Evolutionary conservation across 1,140 invertebrate species (phyloP), one percentile per base, ranked within the genome.

Genomic region (Camponotus pennsylvanicus): DNA sequence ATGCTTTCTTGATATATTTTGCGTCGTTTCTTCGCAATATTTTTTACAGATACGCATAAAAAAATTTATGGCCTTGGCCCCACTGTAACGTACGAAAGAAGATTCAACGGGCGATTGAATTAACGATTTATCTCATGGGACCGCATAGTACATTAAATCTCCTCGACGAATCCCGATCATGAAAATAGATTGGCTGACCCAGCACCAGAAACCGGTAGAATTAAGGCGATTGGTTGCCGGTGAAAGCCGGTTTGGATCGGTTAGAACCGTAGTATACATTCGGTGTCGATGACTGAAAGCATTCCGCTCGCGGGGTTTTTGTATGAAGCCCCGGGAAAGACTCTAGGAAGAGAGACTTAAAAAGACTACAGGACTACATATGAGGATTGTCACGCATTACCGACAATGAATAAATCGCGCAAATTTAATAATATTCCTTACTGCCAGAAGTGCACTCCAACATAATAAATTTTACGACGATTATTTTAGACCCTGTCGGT

Each of bases 221-320:
- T 86, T 86, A 86, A 80, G 52, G 61, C 45, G 52, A 79, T 86
- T 86, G 21, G 83, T 78, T 42, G 79, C 52, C 63, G 70, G 87
- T 88, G 67, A 88, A 86, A 88, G 87, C 87, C 85, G 85, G 85
- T 88, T 88, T 70, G 18, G 57, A 86, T 88, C 70, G 85, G 85
- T 86, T 88, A 66, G 83, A 71, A 70, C 57, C 63, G 75, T 69
- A 73, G 59, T 70, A 83, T 73, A 73, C 76, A 8, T 79, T 64
- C 61, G 49, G 40, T 79, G 70, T 85, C 61, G 45, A 85, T 49
- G 71, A 76, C 71, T 77, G 69, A 63, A 66, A 27, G 78, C 37
- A 34, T 85, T 78, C 15, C 42, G 40, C 63, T 42, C 21, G 63
- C 49, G 63, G 37, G 8, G 61, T 18, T 18, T 61, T 27, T 61